Evolutionary conservation across 1,140 invertebrate species (phyloP), one percentile per base, ranked within the genome.

Genomic region (Zaprionus capensis): DNA sequence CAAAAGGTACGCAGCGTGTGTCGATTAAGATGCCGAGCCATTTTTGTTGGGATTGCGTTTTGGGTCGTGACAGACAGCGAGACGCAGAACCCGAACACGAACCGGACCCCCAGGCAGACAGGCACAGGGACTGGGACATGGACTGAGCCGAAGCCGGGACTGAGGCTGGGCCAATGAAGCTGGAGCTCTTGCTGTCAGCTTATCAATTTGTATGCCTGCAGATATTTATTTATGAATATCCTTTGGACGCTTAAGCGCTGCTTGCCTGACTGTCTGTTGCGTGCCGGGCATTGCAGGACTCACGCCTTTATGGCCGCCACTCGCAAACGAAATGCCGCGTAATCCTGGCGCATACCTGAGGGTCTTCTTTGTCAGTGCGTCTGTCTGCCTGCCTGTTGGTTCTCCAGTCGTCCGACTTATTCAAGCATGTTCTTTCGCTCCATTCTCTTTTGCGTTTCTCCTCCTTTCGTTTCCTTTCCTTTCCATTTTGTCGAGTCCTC

Each of bases 211-310:
- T 88, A 84, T 84, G 84, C 84, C 85, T 81, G 85, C 81, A 88
- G 85, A 88, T 88, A 88, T 88, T 88, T 88, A 88, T 90, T 88
- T 88, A 90, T 88, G 84, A 88, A 90, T 88, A 88, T 88, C 85
- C 84, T 90, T 86, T 78, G 70, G 65, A 82, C 71, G 76, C 82
- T 68, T 68, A 75, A 64, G 69, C 44, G 31, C 22, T 55, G 26
- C 31, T 24, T n/a, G 34, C 5, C 17, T 38, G 57, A 22, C 44
- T 24, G 70, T 9, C 55, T 59, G 62, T 65, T 70, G 57, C 58
- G 67, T 62, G 59, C 59, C 59, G n/a, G 12, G 36, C 24, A 26
- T 2, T 20, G 38, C 36, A 57, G 24, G 34, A 59, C 62, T 69
- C 75, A 68, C 81, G 66, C 81, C 81, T 70, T 83, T 83, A 61